Percentiles rank a stretch among this genome's conserved stretches.
phyloP scores from a whole-genome alignment of 2,888 invertebrate species.

The Himalopsyche kuldschensis region DNA sequence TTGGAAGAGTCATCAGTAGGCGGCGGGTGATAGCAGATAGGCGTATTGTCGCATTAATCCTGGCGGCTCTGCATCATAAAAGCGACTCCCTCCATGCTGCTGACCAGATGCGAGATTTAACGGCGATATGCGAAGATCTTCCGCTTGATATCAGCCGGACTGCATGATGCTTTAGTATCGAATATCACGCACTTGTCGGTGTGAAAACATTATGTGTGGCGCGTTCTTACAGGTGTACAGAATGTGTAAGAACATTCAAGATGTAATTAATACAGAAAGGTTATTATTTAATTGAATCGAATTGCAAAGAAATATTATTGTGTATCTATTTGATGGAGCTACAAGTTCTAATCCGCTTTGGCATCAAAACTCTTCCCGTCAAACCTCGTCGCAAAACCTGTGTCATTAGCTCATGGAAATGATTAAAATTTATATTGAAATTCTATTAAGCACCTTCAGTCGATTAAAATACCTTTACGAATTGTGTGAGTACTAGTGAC shows the following conservation, averaged over 20 bases:
- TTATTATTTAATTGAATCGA: neutral
- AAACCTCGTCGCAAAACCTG: no score
- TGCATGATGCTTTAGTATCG: neutral
- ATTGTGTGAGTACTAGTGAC: no score
- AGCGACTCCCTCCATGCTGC: neutral
- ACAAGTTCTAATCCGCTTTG: no score
- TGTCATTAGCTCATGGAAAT: no score
- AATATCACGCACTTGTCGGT: neutral
- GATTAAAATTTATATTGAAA: no score
- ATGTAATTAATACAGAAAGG: neutral
- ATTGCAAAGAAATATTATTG: no score
- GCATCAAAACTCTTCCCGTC: no score
- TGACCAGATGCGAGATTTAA: neutral
- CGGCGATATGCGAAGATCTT: neutral
- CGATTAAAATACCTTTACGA: no score
- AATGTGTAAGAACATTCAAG: neutral
- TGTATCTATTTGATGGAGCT: no score
- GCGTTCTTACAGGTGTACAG: neutral
- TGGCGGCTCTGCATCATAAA: neutral
- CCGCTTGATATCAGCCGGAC: neutral
- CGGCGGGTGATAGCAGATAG: neutral
- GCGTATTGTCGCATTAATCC: neutral
- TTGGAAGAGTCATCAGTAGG: neutral
- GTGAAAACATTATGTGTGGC: neutral
- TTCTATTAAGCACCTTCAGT: no score